Evolutionary conservation across 2,113 vertebrate species (phyloP), one percentile per base, ranked within the genome.

Genomic region (Rhinolophus sinicus): DNA sequence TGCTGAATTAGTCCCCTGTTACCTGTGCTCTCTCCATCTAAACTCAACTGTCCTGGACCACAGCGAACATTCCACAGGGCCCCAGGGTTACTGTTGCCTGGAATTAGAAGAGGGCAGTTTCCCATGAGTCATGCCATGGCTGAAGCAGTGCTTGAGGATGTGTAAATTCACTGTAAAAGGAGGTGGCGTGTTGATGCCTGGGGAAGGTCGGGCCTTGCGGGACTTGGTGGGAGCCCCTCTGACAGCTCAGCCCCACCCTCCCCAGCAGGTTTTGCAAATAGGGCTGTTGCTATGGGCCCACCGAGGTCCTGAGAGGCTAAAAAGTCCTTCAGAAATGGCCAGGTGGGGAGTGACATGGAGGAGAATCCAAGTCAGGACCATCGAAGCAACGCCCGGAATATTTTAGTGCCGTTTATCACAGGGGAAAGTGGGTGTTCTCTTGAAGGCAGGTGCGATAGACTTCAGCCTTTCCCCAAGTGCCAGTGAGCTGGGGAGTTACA

Each of bases 131-230:
- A 44, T 65, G 5, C 19, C 13, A 9, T 1, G 21, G 47, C 16
- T 1, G 2, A 44, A 18, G 22, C 2, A 5, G 11, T n/a, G 33
- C 83, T 47, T 50, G 56, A 54, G 50, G 1, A 3, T 2, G 2
- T 16, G 22, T 40, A 21, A 38, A 65, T 22, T 75, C 35, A 1
- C 35, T 28, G 19, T 54, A 22, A 5, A 0, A 2, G 16, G 35
- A 88, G 6, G 22, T 50, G 15, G 22, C 8, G 0, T 28, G 8
- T 26, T 33, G 69, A 24, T 12, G 30, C 6, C 5, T 1, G 5
- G 40, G 38, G 16, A 89, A 5, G 2, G 28, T 10, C 35, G 15
- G 47, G 56, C 65, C 64, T 95, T 24, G 52, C 73, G 21, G 60
- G 19, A 50, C 0, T 44, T 75, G 72, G 54, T 1, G 0, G 22